Base-by-base conservation (phyloP, 2,888 invertebrate species). In the Branchipolynoe longqiensis region DNA sequence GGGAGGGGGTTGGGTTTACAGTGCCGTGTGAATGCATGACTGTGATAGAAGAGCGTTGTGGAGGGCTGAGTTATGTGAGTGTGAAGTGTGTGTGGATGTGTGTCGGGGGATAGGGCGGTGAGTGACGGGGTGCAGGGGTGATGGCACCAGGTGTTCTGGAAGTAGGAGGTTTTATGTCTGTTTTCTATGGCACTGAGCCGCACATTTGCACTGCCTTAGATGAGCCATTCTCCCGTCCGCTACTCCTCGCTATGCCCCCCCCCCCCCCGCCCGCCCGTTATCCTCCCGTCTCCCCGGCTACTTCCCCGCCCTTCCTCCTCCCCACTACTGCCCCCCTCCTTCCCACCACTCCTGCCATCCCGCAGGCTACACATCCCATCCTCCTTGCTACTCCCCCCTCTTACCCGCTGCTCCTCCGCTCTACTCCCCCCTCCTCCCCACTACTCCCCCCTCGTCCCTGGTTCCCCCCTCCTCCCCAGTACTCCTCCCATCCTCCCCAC, bases 131-230 rank as follows among this genome's bases (percentile, higher is more conserved):
- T 8, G 69, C 18, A n/a, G 14, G 38, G 38, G 69, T 58, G 58
- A 4, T 8, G n/a, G 58, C 4, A 33, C 38, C 69, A 69, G 69
- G 69, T 69, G 69, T 2, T 18, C 12, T 22, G 14, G 33, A 33
- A n/a, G 69, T 14, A 38, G 18, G 36, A 1, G 69, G 69, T 69
- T 62, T 69, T 69, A 69, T 38, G 38, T 12, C 69, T 22, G 12
- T 33, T 38, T 38, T 69, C 36, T 69, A 69, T 14, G 69, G 36
- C 69, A 36, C 33, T 69, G 69, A 62, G 62, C 36, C 36, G 36
- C 36, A 14, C 22, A 38, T 22, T 22, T n/a, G 36, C 36, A n/a
- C 8, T n/a, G n/a, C n/a, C n/a, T n/a, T n/a, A n/a, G n/a, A n/a
- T 14, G 69, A 18, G 36, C 36, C 58, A n/a, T 58, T n/a, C 58